These are phyloP conservation scores for Manduca sexta DNA, from an alignment of 1,140 invertebrate genomes.

Conservation along the genomic window DNA sequence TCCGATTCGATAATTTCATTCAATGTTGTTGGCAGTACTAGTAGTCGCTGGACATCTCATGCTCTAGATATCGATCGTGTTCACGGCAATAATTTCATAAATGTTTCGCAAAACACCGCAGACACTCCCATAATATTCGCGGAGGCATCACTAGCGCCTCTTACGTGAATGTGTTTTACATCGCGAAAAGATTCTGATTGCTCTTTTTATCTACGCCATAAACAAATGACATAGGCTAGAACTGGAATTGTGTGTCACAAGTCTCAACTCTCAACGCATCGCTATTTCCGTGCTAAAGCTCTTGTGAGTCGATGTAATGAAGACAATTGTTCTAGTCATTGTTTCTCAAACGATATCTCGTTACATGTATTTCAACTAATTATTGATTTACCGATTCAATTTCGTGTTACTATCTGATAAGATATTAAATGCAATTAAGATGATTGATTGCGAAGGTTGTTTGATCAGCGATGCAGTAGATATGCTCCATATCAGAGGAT, in stretches of 20 bases:
- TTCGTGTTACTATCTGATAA: constrained; percentile 10
- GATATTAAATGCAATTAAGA: constrained; percentile 17
- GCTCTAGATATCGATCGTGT: constrained; percentile 39
- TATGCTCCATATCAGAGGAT: too few species aligned
- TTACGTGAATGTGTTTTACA: background rate
- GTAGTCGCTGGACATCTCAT: constrained; percentile 27
- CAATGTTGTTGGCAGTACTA: constrained; percentile 19
- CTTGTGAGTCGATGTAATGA: too few species aligned
- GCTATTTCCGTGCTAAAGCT: too few species aligned
- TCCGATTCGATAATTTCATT: constrained; percentile 40
- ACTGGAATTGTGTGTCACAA: too few species aligned
- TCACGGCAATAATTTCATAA: constrained; percentile 13
- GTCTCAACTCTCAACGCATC: too few species aligned
- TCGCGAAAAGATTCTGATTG: too few species aligned
- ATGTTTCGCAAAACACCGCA: constrained; percentile 1
- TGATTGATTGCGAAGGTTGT: constrained; percentile 15
- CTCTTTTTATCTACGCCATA: too few species aligned
- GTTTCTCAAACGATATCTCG: background rate
- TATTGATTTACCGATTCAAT: constrained; percentile 13
- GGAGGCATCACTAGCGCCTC: background rate
- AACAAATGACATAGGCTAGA: too few species aligned
- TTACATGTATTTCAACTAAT: constrained; percentile 9
- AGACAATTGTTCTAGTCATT: background rate
- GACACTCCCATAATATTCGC: constrained; percentile 7
- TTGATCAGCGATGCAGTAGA: constrained; percentile 3